These are phyloP conservation scores for Clunio marinus DNA, from an alignment of 2,888 invertebrate genomes.

Conservation along the genomic window DNA sequence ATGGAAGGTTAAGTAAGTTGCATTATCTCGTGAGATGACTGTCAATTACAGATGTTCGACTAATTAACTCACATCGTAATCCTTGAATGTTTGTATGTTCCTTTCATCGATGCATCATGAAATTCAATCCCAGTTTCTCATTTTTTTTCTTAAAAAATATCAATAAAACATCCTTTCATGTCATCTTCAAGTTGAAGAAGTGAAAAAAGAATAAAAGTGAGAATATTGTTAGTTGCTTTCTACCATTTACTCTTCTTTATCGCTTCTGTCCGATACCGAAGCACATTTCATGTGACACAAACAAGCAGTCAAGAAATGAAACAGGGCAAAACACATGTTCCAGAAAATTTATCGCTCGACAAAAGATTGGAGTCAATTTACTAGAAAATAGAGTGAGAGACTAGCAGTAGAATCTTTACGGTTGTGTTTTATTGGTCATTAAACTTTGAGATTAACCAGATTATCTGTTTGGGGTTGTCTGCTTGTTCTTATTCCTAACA, in stretches of 20 bases:
- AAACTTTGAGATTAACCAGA: constrained; percentile 37
- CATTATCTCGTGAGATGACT: not conserved
- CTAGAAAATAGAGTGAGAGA: constrained; percentile 1
- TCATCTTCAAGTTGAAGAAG: not conserved
- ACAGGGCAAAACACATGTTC: constrained; percentile 31
- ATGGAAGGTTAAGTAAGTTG: constrained; percentile 29
- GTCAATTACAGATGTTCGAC: constrained; percentile 16
- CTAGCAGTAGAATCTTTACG: not conserved
- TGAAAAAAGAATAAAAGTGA: not conserved
- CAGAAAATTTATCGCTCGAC: constrained; percentile 13
- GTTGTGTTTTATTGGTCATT: constrained; percentile 21
- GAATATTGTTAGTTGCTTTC: too few relatives aligned
- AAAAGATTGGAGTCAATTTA: constrained; percentile 14
- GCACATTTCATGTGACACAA: not conserved
- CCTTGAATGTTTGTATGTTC: not conserved
- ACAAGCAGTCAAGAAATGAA: too few relatives aligned
- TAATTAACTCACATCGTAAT: constrained; percentile 22
- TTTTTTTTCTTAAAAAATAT: too few relatives aligned
- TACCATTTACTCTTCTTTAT: not conserved
- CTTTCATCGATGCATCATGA: not conserved
- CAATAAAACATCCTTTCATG: too few relatives aligned
- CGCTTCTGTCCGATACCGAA: not conserved
- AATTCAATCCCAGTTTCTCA: too few relatives aligned
- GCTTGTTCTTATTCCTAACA: too few relatives aligned
- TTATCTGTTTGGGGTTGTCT: not conserved